Percentiles rank a stretch among this genome's conserved stretches.
Conservation (phyloP, 2,888 invertebrate genomes). For the Philereme transversata region DNA sequence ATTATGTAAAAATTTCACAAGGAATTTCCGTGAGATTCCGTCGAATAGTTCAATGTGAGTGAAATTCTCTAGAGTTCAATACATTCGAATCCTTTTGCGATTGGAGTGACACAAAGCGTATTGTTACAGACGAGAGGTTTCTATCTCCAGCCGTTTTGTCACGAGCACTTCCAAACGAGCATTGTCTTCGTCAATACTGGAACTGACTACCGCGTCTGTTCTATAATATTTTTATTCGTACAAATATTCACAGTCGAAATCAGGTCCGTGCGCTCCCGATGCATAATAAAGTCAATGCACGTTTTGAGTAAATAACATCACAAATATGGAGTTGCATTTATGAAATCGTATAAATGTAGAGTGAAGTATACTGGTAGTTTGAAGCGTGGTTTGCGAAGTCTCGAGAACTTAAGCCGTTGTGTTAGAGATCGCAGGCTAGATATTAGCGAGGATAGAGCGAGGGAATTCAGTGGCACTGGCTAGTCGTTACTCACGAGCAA, state of each 20-base stretch:
- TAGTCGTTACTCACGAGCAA: constrained; percentile 31
- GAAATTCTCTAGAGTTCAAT: constrained; percentile 73
- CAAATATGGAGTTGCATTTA: constrained; percentile 16
- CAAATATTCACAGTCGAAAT: constrained; percentile 29
- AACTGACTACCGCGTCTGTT: constrained; percentile 31
- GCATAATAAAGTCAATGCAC: constrained; percentile 24
- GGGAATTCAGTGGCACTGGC: constrained; percentile 25
- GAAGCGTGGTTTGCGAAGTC: constrained; percentile 17
- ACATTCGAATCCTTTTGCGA: constrained; percentile 77
- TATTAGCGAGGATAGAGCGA: constrained; percentile 31
- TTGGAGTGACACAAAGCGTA: constrained; percentile 78
- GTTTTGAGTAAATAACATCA: constrained; percentile 18
- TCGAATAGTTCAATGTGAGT: constrained; percentile 61
- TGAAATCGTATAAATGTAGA: constrained; percentile 8
- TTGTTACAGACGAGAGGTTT: constrained; percentile 70
- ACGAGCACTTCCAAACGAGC: constrained; percentile 53
- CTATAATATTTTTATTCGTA: constrained; percentile 36
- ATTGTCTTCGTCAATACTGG: constrained; percentile 57
- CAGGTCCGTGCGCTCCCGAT: constrained; percentile 22
- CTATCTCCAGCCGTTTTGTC: constrained; percentile 67
- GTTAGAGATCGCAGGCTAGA: constrained; percentile 27
- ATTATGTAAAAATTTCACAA: constrained; percentile 64
- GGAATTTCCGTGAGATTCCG: constrained; percentile 58
- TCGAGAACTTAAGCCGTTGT: constrained; percentile 23
- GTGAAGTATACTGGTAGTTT: constrained; percentile 9